Evolutionary conservation across 2,797 vertebrate genomes (phyloP), one percentile per base, ranked within the genome.

Genomic region (Sphenodon punctatus): DNA sequence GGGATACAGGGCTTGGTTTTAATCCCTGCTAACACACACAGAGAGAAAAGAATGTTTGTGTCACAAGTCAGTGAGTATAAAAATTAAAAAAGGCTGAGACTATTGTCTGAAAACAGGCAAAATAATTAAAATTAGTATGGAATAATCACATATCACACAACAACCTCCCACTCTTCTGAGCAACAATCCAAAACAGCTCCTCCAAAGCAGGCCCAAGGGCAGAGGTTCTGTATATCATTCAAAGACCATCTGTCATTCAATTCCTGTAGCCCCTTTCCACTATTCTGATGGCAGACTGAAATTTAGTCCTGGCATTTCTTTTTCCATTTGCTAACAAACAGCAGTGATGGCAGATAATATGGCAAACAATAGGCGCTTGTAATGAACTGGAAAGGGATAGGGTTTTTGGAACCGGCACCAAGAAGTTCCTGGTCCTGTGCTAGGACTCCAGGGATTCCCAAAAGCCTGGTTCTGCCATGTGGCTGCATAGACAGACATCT

Each of bases 211-310:
- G 95, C 96, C 96, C 96, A 95, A 93, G 96, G 95, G 96, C 96
- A 96, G 96, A 96, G 95, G 95, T 96, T 96, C 95, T 95, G 97
- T 97, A 97, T 98, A 98, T 98, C 98, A 98, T 97, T 97, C 95
- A 97, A 95, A 96, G 96, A 97, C 98, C 98, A 99, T 98, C 98
- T 99, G 98, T 96, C 95, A 93, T 93, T 95, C 95, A 95, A 93
- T 96, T 96, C 95, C 95, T 95, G 93, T 89, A 96, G 93, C 95
- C 95, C 93, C 95, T 95, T 92, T 93, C 94, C 92, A 82, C 93
- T 91, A 88, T 95, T 95, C 93, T 78, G 93, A 92, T 94, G 95
- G 94, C 93, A 94, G 93, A 93, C 94, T 94, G 95, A 95, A 95
- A 97, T 97, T 94, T 95, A 96, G 95, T 92, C 92, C 95, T 97